Percentiles rank a stretch among this genome's conserved stretches.
These are phyloP conservation scores for Virgularia gustaviana DNA, from an alignment of 92 coral and sea anemone genomes.

Conservation along the genomic window DNA sequence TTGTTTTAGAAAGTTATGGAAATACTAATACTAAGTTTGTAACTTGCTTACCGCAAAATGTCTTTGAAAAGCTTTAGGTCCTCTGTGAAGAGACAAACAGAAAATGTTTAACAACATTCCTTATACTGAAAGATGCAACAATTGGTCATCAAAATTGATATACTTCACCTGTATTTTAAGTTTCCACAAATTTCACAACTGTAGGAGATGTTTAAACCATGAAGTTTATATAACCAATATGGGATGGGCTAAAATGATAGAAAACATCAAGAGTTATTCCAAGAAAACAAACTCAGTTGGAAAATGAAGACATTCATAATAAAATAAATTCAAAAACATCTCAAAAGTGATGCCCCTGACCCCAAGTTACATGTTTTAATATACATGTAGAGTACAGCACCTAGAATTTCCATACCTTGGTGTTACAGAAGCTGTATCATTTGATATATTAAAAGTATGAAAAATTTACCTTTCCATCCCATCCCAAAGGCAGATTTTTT, in stretches of 20 bases:
- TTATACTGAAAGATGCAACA: too few species aligned
- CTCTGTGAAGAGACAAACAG: slow-evolving; percentile 52
- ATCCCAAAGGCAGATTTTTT: slow-evolving; percentile 91
- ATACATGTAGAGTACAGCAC: too few species aligned
- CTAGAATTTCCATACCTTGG: too few species aligned
- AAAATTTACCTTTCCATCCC: slow-evolving; percentile 98
- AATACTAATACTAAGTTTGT: background rate
- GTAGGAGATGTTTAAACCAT: slow-evolving; percentile 90
- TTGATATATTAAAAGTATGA: background rate
- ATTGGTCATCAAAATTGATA: background rate
- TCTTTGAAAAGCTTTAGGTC: slow-evolving; percentile 97
- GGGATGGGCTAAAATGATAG: slow-evolving; percentile 76
- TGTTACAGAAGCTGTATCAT: background rate
- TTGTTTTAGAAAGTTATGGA: background rate
- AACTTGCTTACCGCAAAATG: slow-evolving; percentile 87
- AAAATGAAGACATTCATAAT: too few species aligned
- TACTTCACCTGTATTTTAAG: slow-evolving; percentile 78
- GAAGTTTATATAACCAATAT: slow-evolving; percentile 94
- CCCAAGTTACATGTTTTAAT: too few species aligned
- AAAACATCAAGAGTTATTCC: background rate
- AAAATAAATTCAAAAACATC: too few species aligned
- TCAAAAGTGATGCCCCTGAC: background rate
- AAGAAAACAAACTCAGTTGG: background rate
- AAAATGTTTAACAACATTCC: too few species aligned
- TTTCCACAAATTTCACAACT: slow-evolving; percentile 97